These are phyloP conservation scores for Rhinolophus ferrumequinum DNA, from an alignment of 2,113 vertebrate genomes.

Conservation along the genomic window DNA sequence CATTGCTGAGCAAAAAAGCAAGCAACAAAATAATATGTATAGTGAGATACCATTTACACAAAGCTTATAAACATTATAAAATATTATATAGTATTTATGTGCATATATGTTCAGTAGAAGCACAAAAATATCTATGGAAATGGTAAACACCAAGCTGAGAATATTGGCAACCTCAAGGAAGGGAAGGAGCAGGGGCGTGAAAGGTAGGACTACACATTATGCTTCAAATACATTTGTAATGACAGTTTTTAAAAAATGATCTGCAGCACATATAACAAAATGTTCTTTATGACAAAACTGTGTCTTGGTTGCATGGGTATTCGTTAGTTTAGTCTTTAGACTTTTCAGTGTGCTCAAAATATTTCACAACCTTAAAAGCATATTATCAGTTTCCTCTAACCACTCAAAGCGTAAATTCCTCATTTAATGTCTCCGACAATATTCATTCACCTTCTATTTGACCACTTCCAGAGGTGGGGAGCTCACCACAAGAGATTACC, in stretches of 20 bases:
- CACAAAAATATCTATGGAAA: background rate
- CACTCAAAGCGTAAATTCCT: background rate
- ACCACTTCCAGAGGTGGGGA: background rate
- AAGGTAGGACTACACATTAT: no score
- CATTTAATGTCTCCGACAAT: background rate
- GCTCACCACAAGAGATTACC: background rate
- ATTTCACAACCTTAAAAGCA: background rate
- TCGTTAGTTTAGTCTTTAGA: background rate
- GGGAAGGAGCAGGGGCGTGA: background rate
- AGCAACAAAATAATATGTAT: background rate
- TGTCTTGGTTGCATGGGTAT: background rate
- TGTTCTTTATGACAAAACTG: background rate
- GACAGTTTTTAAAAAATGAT: background rate
- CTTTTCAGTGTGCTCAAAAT: background rate
- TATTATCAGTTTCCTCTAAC: background rate
- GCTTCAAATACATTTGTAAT: background rate
- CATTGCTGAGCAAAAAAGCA: background rate
- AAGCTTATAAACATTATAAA: background rate
- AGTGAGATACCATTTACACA: background rate
- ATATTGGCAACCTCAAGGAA: background rate
- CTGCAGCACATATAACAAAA: background rate
- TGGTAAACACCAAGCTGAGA: background rate
- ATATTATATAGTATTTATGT: background rate
- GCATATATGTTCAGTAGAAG: background rate
- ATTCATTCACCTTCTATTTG: background rate